phyloP scores from a whole-genome alignment of 1,140 invertebrate genomes.

The Phymorhynchus buccinoides region DNA sequence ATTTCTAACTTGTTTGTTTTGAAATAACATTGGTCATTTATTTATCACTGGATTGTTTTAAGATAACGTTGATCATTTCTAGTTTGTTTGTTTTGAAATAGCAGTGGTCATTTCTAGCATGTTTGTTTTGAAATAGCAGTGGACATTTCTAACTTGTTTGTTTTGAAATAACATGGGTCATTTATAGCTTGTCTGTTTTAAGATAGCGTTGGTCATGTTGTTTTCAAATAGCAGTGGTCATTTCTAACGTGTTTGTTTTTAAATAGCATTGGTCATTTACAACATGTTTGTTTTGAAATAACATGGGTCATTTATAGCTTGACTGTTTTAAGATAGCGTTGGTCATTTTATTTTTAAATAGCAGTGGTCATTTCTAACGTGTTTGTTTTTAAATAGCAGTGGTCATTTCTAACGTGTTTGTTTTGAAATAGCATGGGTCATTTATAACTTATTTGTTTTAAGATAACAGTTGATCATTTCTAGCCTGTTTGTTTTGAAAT shows the following conservation, averaged over 20 bases:
- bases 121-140: not conserved
- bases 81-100: not conserved
- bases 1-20: too few species aligned
- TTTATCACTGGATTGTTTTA: too few species aligned
- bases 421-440: not conserved
- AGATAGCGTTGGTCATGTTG: too few species aligned
- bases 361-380: not conserved
- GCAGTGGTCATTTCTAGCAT: not conserved
- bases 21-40: not conserved
- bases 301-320: not conserved
- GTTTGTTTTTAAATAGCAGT: not conserved
- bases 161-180: not conserved
- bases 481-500: not conserved
- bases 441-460: not conserved
- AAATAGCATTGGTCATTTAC: not conserved
- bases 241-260: not conserved
- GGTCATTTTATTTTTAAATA: too few species aligned
- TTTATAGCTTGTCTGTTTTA: not conserved
- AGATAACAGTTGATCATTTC: not conserved
- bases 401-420: not conserved
- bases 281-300: not conserved
- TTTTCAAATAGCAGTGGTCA: not conserved
- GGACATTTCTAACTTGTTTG: not conserved
- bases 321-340: too few species aligned
- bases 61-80: not conserved